Evolutionary conservation across 2,888 invertebrate species (phyloP).

Genomic region (Prosapia bicincta): DNA sequence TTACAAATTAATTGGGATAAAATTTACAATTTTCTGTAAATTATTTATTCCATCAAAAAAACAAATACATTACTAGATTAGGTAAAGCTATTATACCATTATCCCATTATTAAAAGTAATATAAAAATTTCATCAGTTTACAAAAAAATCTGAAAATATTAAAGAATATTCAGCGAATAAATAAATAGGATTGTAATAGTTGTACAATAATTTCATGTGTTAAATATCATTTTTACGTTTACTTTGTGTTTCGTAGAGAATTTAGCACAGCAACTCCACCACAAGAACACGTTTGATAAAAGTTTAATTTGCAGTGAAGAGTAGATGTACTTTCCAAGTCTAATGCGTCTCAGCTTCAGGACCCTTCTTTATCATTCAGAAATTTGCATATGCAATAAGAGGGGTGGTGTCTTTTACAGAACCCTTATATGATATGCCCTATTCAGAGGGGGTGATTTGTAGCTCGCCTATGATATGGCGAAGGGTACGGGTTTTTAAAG

Average conservation of each 20-base stretch:
- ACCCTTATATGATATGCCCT: constrained; percentile 19
- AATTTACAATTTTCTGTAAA: too few relatives aligned
- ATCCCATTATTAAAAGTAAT: too few relatives aligned
- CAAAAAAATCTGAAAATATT: too few relatives aligned
- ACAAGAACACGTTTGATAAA: not conserved
- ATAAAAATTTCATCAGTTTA: too few relatives aligned
- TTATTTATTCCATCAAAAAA: too few relatives aligned
- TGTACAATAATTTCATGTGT: too few relatives aligned
- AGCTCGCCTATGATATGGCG: constrained; percentile 15
- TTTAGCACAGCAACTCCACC: not conserved
- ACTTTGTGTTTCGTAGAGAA: not conserved
- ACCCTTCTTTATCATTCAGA: constrained; percentile 24
- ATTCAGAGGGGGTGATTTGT: constrained; percentile 23
- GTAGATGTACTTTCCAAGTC: constrained; percentile 16
- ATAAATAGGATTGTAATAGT: too few relatives aligned
- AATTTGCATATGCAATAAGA: constrained; percentile 25
- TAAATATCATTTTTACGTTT: too few relatives aligned
- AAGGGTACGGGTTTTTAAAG: constrained; percentile 20
- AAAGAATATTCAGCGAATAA: too few relatives aligned
- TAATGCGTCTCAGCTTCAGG: constrained; percentile 8
- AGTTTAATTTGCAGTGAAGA: not conserved
- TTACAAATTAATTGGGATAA: too few relatives aligned
- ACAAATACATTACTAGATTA: too few relatives aligned
- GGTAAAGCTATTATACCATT: too few relatives aligned
- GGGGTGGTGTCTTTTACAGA: constrained; percentile 23